Evolutionary conservation across 2,888 invertebrate genomes (phyloP), one percentile per base, ranked within the genome.

Genomic region (Zootermopsis nevadensis): DNA sequence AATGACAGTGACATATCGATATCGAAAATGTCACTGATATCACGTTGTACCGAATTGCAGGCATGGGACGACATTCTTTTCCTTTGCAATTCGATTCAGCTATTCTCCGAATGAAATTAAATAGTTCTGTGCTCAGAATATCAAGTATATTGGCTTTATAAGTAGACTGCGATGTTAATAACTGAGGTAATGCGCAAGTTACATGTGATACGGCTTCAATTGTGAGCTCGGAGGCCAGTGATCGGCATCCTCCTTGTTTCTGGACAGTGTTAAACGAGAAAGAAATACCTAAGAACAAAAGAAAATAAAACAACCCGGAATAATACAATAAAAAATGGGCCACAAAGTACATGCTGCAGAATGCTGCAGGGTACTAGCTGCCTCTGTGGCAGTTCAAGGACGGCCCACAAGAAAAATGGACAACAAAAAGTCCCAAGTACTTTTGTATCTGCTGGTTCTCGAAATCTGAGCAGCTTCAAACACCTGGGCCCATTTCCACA

Each of bases 291-390:
- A 8, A 42, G 42, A 42, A 42, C 7, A 42, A 12, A 35, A 72
- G 10, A 72, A 72, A 72, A 72, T 19, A 72, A 72, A 35, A 72
- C 72, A 72, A 27, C 42, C n/a, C 27, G 6, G 15, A 35, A 42
- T 42, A 76, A 42, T 42, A 48, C 48, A 60, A 76, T 48, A 76
- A 76, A 76, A 76, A 76, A 76, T 76, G 76, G 76, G 76, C 38
- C 76, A 42, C 76, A 76, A 76, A 76, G 42, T 76, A 42, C 76
- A 42, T 76, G 76, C n/a, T 76, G 76, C n/a, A 60, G 60, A 76
- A 19, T 30, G 38, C 48, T 38, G 76, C 12, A 38, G 42, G 42
- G 76, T n/a, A 38, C 30, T 76, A 15, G 15, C 76, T 42, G 76
- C 2, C 27, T 42, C 27, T n/a, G 19, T 48, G 30, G 76, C 76